phyloP scores from a whole-genome alignment of 2,888 invertebrate genomes.

The Cremastinae sp. region DNA sequence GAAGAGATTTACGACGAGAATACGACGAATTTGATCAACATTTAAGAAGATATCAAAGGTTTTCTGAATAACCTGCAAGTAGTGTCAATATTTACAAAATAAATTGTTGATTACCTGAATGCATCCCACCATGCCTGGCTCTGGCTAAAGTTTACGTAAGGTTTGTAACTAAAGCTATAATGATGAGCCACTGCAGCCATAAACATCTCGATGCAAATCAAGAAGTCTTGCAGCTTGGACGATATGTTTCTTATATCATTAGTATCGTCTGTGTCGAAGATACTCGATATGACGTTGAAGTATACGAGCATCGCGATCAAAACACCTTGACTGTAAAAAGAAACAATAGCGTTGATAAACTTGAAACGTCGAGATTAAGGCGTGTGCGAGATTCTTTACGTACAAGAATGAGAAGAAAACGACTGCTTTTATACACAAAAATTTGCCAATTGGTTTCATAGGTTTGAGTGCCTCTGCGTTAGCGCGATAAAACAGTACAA shows the following conservation, averaged over 20 bases:
- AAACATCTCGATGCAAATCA: constrained; percentile 99
- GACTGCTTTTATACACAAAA: constrained; percentile 97
- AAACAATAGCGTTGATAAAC: constrained; percentile 15
- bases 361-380: not conserved
- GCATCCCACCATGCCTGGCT: constrained; percentile 80
- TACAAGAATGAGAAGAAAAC: constrained; percentile 99
- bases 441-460: constrained; percentile 97
- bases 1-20: no score
- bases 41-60: no score
- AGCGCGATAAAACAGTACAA: constrained; percentile 95
- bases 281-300: constrained; percentile 89
- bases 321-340: constrained; percentile 91
- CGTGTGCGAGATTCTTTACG: constrained; percentile 81
- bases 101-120: constrained; percentile 71
- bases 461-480: constrained; percentile 92
- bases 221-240: constrained; percentile 93
- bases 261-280: constrained; percentile 86
- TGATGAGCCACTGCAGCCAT: constrained; percentile 97
- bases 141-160: constrained; percentile 84
- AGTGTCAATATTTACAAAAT: not conserved
- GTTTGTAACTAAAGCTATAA: constrained; percentile 96
- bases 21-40: no score
- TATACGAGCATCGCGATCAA: constrained; percentile 93
- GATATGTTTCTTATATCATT: constrained; percentile 88
- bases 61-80: not conserved